Evolutionary conservation across 2,888 invertebrate genomes (phyloP).

Genomic region (Microctonus brassicae): DNA sequence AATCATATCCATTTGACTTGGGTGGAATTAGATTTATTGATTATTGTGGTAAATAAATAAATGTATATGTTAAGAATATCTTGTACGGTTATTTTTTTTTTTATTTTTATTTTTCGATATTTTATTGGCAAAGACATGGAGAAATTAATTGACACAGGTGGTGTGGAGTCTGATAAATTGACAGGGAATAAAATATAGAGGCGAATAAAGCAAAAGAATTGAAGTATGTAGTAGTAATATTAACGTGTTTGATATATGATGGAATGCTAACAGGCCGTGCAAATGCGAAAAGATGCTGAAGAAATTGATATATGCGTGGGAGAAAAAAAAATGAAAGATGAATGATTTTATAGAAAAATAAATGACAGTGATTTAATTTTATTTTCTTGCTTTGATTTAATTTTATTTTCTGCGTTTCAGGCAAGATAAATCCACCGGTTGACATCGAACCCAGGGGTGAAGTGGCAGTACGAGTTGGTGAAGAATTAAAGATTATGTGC

Average conservation of each 20-base stretch:
- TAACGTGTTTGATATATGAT: not conserved
- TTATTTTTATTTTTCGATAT: not conserved
- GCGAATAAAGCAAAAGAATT: not conserved
- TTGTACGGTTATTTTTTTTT: not conserved
- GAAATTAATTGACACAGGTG: constrained; percentile 39
- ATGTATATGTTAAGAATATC: not conserved
- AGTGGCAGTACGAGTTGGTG: constrained; percentile 73
- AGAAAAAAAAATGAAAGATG: not conserved
- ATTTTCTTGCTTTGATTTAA: not conserved
- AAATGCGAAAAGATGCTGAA: not conserved
- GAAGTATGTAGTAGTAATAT: not conserved
- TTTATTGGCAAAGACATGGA: not conserved
- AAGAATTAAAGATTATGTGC: constrained; percentile 74
- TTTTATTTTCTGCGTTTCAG: not conserved
- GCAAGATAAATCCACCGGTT: constrained; percentile 38
- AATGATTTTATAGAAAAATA: not conserved
- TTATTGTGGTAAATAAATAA: no score
- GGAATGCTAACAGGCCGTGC: not conserved
- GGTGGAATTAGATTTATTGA: no score
- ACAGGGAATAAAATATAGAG: not conserved
- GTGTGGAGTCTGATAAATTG: constrained; percentile 32
- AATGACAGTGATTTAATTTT: constrained; percentile 13
- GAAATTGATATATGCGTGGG: not conserved
- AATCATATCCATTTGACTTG: no score
- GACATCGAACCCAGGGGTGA: constrained; percentile 69